Evolutionary conservation across 2,113 vertebrate species (phyloP).

Genomic region (Illadopsis cleaveri): DNA sequence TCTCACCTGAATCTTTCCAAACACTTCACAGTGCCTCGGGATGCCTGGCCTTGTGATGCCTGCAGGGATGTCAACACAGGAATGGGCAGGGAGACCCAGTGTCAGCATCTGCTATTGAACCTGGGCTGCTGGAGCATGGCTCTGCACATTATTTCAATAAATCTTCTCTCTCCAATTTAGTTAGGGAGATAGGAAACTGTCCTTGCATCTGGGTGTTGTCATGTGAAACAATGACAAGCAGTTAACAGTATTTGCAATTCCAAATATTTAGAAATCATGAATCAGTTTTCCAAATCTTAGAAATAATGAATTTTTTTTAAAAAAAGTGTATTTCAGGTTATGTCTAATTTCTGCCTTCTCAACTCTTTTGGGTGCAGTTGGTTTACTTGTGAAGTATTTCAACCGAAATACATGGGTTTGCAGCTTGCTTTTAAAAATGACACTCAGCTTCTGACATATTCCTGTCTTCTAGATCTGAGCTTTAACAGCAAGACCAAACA

Average conservation of each 20-base stretch:
- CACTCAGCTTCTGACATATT: not conserved
- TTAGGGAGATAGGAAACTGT: not conserved
- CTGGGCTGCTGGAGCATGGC: not conserved
- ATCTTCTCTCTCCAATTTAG: not conserved
- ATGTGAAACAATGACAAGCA: not conserved
- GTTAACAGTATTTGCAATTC: not conserved
- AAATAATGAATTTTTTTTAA: not conserved
- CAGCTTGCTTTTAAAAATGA: constrained; percentile 13
- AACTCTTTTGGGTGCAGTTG: not conserved
- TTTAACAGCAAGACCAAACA: constrained; percentile 62
- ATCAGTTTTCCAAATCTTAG: not conserved
- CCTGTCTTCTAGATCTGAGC: constrained; percentile 12
- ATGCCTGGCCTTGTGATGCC: accelerated
- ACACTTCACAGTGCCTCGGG: too few relatives aligned
- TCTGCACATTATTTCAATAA: not conserved
- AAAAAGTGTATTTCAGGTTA: not conserved
- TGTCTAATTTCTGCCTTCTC: not conserved
- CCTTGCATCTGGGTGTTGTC: not conserved
- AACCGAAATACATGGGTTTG: not conserved
- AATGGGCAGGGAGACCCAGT: not conserved
- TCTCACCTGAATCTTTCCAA: not conserved
- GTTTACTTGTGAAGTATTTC: not conserved
- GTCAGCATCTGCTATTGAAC: not conserved
- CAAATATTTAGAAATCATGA: not conserved
- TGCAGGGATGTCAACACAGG: not conserved